phyloP scores from a whole-genome alignment of 2,113 vertebrate species.

The Sorex fumeus region DNA sequence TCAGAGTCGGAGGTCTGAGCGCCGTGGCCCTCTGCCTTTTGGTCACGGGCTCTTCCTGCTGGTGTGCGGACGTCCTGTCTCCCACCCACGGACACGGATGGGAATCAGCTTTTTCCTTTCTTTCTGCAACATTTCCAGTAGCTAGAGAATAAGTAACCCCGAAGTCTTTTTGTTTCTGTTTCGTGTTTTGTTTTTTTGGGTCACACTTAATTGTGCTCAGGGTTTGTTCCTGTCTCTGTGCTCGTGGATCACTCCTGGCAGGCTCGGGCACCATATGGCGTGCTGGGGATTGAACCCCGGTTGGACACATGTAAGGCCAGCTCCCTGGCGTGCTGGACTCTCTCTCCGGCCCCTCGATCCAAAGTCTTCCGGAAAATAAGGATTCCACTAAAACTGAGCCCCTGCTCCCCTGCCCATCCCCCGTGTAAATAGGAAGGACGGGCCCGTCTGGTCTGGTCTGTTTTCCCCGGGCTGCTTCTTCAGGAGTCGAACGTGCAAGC shows the following conservation, averaged over 20 bases:
- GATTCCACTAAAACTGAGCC: neutral
- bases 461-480: neutral
- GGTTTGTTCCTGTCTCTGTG: no score
- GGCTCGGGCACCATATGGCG: no score
- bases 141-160: constrained; percentile 20
- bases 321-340: no score
- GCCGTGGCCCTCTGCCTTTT: neutral
- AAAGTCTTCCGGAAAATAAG: no score
- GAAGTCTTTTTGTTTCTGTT: neutral
- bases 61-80: no score
- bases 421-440: neutral
- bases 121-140: neutral
- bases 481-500: neutral
- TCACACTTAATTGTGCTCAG: no score
- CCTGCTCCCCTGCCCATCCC: neutral
- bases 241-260: no score
- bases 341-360: no score
- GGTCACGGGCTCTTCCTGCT: neutral
- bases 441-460: neutral
- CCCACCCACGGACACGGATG: neutral
- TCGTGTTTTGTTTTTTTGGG: no score
- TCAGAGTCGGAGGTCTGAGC: no score
- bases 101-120: constrained; percentile 35
- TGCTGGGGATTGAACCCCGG: no score
- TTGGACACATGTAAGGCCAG: no score